Percentiles rank a stretch among this genome's conserved stretches.
These are phyloP conservation scores for Heterotilapia buettikoferi DNA, from an alignment of 2,113 vertebrate species.

Conservation along the genomic window DNA sequence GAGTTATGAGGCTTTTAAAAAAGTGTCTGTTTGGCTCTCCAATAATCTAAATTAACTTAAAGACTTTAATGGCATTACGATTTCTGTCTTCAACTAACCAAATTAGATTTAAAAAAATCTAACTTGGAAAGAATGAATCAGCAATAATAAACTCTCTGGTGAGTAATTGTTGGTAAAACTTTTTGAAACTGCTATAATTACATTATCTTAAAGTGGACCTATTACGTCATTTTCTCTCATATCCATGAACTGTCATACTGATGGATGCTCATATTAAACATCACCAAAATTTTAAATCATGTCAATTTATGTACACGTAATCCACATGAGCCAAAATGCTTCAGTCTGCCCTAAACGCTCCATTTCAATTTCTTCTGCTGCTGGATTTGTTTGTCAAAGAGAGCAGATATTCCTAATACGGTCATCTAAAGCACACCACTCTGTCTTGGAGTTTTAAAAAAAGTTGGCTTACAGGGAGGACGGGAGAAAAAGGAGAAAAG, in stretches of 20 bases:
- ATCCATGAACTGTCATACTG: neutral
- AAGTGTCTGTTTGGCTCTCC: neutral
- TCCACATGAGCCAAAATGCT: neutral
- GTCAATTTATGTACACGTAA: neutral
- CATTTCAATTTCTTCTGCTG: neutral
- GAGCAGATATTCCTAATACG: neutral
- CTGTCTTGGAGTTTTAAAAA: neutral
- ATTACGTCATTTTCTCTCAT: fast-evolving
- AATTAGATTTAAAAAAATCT: neutral
- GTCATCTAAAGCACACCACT: neutral
- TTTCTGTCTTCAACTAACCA: neutral
- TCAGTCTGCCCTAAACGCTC: neutral
- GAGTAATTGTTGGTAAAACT: neutral
- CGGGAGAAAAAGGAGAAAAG: neutral
- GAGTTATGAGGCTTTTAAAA: constrained; percentile 21
- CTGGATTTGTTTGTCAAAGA: neutral
- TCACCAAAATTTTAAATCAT: neutral
- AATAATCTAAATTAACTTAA: neutral
- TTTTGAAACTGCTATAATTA: neutral
- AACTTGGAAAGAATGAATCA: neutral
- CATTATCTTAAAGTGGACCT: neutral
- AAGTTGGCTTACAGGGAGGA: neutral
- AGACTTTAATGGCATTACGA: neutral
- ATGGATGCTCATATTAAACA: neutral
- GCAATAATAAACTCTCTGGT: neutral